A percentile compares a stretch with the other conserved stretches of the same genome.
phyloP scores from a whole-genome alignment of 2,113 vertebrate species.

The Nesospiza acunhae region DNA sequence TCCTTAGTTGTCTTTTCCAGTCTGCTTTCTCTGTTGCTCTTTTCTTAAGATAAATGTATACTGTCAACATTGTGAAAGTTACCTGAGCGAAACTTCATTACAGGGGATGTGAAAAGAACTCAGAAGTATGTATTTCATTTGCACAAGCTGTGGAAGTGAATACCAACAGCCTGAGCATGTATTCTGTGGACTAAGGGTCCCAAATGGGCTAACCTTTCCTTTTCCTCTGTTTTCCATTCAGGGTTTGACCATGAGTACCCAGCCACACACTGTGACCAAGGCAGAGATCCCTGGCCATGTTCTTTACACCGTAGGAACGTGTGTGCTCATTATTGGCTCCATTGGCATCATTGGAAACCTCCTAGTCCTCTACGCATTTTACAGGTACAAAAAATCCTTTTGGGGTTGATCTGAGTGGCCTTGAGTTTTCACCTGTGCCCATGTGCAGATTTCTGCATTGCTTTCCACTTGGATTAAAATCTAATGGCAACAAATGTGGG shows the following conservation, averaged over 20 bases:
- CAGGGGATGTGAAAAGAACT: neutral
- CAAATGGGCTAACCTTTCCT: neutral
- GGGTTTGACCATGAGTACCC: slow-evolving; percentile 42
- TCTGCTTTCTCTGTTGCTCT: neutral
- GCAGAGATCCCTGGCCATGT: slow-evolving; percentile 48
- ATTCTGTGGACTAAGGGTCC: neutral
- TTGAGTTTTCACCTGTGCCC: neutral
- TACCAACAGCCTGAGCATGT: neutral
- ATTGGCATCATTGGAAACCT: slow-evolving; percentile 68
- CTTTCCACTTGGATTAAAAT: neutral
- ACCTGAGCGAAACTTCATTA: neutral
- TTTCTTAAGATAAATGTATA: neutral
- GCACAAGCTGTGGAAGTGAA: rapidly evolving
- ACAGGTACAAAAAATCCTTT: slow-evolving; percentile 52
- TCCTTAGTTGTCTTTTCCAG: neutral
- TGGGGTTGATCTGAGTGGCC: neutral
- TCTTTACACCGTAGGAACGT: slow-evolving; percentile 55
- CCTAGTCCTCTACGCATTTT: slow-evolving; percentile 71
- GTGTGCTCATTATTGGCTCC: slow-evolving; percentile 71
- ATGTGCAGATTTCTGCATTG: neutral
- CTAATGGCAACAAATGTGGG: neutral
- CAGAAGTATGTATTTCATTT: neutral
- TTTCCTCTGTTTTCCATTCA: slow-evolving; percentile 10
- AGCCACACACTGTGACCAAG: neutral
- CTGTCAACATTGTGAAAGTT: neutral